Evolutionary conservation across 2,888 invertebrate genomes (phyloP), one percentile per base, ranked within the genome.

Genomic region (Caenorhabditis sp.): DNA sequence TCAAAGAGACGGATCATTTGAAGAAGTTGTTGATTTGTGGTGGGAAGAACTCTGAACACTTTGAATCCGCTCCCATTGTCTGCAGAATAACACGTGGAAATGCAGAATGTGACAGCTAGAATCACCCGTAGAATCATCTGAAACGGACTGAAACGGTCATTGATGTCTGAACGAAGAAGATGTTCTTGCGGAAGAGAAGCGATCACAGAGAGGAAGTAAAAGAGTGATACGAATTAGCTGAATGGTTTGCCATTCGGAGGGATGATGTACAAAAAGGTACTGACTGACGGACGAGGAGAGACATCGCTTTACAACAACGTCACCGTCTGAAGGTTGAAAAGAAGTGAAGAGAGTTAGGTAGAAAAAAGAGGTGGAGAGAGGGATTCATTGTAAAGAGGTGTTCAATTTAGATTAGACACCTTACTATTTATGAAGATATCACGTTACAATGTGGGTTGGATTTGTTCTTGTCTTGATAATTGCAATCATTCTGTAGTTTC

Each of bases 1-100:
- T 88, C 88, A 56, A 87, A 88, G n/a, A 88, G 59, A 8, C 79
- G 79, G 24, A 88, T 87, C 84, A 88, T 85, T 64, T 86, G 77
- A 49, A 84, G 59, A 6, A 89, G 81, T 58, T 90, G 88, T 19
- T 82, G 68, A 63, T 85, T 86, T 31, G 85, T 86, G 2, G 85
- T 80, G 0, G 90, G 90, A 16, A 86, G 81, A 41, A 90, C 76
- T 35, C 89, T 89, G 68, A 85, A 90, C 24, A 90, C 89, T 85
- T 90, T 89, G 84, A 85, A 90, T 10, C 81, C 79, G 49, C 87
- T 54, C 12, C 12, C 66, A 35, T 66, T 51, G 12, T 51, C 68
- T 56, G n/a, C 14, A 16, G 31, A 49, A 12, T 56, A 12, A 56
- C 41, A 61, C 14, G 26, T 26, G 51, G 44, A 12, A 16, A 35